Evolutionary conservation across 23 tunicate species (phyloP).

Genomic region (Styela clava): DNA sequence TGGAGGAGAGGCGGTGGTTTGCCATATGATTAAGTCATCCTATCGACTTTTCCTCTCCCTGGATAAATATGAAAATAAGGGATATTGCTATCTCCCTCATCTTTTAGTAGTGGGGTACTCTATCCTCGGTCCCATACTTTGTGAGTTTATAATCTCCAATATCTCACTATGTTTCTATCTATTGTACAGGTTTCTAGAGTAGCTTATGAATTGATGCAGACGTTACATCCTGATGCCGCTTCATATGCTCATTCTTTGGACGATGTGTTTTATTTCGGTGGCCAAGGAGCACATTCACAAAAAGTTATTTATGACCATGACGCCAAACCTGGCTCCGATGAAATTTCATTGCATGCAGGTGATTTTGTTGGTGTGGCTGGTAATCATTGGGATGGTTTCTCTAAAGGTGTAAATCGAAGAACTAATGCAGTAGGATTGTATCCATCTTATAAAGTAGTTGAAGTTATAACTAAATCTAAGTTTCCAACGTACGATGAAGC

Average conservation of each 20-base stretch:
- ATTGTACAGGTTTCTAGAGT: constrained; percentile 73
- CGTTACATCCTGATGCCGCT: constrained; percentile 75
- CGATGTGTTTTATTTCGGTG: constrained; percentile 86
- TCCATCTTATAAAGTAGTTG: constrained; percentile 81
- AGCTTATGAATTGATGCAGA: constrained; percentile 88
- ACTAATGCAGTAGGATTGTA: constrained; percentile 55
- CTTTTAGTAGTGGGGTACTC: too few relatives aligned
- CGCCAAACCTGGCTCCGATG: constrained; percentile 24
- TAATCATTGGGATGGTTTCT: constrained; percentile 91
- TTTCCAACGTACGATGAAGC: constrained; percentile 46
- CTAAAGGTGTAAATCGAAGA: constrained; percentile 65
- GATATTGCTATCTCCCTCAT: too few relatives aligned
- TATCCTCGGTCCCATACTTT: too few relatives aligned
- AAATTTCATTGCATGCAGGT: constrained; percentile 56
- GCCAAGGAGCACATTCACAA: constrained; percentile 59
- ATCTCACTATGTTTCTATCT: too few relatives aligned
- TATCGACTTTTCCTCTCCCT: too few relatives aligned
- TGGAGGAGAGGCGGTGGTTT: too few relatives aligned
- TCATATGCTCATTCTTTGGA: constrained; percentile 54
- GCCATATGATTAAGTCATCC: too few relatives aligned
- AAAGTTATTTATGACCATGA: constrained; percentile 40
- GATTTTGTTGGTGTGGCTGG: constrained; percentile 71
- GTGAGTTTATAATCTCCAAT: too few relatives aligned
- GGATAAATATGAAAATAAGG: too few relatives aligned
- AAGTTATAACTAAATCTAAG: constrained; percentile 32